Base-by-base conservation (phyloP, 2,888 invertebrate genomes). In the Oligia strigilis region DNA sequence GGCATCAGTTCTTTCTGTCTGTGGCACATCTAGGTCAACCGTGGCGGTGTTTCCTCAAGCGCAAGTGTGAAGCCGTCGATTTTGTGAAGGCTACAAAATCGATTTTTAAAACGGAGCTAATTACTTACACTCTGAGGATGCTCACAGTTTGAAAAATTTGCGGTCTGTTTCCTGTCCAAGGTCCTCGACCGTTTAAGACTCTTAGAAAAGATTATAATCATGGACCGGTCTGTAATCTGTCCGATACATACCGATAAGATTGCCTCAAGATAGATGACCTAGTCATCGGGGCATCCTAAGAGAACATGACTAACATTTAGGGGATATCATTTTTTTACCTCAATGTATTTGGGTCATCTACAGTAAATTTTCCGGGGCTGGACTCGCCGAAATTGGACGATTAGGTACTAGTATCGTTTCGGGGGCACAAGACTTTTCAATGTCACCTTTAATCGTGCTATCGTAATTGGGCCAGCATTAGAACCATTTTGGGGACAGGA, bases 211-310 rank as follows among this genome's bases (percentile, higher is more conserved):
- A n/a, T 11, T 43, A 64, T 71, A 71, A 71, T 71, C 78, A 14
- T 29, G 6, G 64, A 55, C 5, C 13, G 13, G 17, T 80, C 49
- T 72, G 4, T 13, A 52, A 72, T 58, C 8, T 36, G 19, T 66
- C 40, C 36, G 60, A 80, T 80, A 66, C n/a, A 66, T 49, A 43
- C 4, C 6, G 79, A 80, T 80, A 80, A 66, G 36, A 58, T 65
- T 49, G 23, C 19, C 0, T 65, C 46, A 58, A 55, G n/a, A 40
- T 49, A 17, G 58, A 5, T 77, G 78, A 70, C 64, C 70, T n/a
- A 78, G 55, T 65, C 78, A n/a, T 70, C 14, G n/a, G 17, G 14
- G 6, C n/a, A 69, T 17, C 36, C 62, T 14, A 52, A 46, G 29
- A 29, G 17, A 36, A 64, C 11, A 78, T 78, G 43, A 58, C 36